Conservation (phyloP, 2,797 vertebrate genomes). For the Microcaecilia unicolor region DNA sequence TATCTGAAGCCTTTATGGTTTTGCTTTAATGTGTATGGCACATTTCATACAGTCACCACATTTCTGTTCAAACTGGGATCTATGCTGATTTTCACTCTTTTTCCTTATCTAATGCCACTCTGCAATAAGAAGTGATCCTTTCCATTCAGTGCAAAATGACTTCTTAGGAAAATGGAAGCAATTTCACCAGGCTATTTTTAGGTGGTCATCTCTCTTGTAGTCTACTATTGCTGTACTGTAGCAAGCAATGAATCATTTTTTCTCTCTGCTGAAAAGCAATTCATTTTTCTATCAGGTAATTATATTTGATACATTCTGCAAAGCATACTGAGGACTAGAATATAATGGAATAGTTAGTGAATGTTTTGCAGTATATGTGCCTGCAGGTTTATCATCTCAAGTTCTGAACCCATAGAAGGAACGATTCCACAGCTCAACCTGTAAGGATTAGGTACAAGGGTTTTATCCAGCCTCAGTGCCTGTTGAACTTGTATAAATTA, state of each 20-base stretch:
- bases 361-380: too few species aligned
- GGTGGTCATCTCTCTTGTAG: not conserved
- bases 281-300: not conserved
- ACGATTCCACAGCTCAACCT: too few species aligned
- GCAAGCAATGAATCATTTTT: not conserved
- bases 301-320: too few species aligned
- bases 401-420: too few species aligned
- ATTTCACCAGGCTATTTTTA: constrained; percentile 21
- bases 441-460: too few species aligned
- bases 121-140: constrained; percentile 18
- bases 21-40: constrained; percentile 22
- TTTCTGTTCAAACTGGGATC: constrained; percentile 28
- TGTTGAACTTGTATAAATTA: too few species aligned
- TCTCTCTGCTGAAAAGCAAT: constrained; percentile 1
- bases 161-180: constrained; percentile 12
- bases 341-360: too few species aligned
- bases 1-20: constrained; percentile 16
- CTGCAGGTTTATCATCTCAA: too few species aligned
- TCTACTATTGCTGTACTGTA: constrained; percentile 1
- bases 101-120: constrained; percentile 17
- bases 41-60: constrained; percentile 17
- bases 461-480: too few species aligned
- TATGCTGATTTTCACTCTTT: constrained; percentile 16
- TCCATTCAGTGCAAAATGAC: constrained; percentile 18
- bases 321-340: too few species aligned